These are phyloP conservation scores for Scytalopus superciliaris DNA, from an alignment of 2,113 vertebrate species.

Conservation along the genomic window DNA sequence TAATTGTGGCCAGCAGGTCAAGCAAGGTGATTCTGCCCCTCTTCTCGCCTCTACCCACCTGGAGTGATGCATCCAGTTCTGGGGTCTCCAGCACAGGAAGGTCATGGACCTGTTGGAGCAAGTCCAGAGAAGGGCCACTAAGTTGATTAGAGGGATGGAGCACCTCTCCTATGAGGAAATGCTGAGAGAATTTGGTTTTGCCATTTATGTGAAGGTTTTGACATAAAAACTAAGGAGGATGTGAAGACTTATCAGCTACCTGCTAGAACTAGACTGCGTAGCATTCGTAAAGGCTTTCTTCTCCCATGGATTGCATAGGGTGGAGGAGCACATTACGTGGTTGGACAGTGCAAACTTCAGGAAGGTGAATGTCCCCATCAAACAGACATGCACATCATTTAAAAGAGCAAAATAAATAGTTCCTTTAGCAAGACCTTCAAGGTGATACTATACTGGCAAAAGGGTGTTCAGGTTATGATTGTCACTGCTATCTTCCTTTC, in stretches of 20 bases:
- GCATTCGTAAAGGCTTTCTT: neutral
- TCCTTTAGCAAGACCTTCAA: neutral
- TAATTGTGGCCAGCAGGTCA: neutral
- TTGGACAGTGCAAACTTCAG: neutral
- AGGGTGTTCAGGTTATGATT: neutral
- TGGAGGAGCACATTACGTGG: neutral
- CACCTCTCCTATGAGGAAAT: neutral
- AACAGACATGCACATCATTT: neutral
- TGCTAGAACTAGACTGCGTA: neutral
- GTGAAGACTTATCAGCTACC: neutral
- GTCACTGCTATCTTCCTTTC: neutral
- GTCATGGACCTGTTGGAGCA: neutral
- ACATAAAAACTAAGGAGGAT: neutral
- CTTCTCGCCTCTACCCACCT: neutral
- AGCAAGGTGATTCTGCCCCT: neutral
- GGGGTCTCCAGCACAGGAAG: neutral
- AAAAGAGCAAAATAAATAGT: neutral
- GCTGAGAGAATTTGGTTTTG: neutral
- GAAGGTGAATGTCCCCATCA: neutral
- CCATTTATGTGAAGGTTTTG: neutral
- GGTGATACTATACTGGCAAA: neutral
- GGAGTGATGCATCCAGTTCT: neutral
- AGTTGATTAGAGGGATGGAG: neutral
- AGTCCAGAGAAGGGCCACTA: neutral
- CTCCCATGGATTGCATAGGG: neutral